phyloP scores from a whole-genome alignment of 2,888 invertebrate genomes.

The Mythimna lalbum region DNA sequence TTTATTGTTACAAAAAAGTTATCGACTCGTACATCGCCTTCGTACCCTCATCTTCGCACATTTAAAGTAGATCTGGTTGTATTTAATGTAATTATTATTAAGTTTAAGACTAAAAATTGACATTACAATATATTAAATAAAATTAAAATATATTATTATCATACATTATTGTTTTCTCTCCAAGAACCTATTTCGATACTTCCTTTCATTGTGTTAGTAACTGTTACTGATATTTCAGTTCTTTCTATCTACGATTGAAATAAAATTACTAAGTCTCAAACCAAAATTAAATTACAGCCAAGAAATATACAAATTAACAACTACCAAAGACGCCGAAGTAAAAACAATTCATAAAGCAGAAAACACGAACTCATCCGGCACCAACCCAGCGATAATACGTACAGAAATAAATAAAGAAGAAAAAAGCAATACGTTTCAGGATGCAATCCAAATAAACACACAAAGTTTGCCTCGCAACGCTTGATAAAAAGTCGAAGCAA shows the following conservation, averaged over 20 bases:
- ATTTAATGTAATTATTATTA: no score
- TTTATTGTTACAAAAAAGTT: no score
- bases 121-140: no score
- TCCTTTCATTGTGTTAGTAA: no score
- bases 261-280: background rate
- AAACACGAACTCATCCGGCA: constrained; percentile 46
- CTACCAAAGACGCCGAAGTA: constrained; percentile 7
- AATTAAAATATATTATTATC: background rate
- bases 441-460: constrained; percentile 60
- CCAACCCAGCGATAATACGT: constrained; percentile 45
- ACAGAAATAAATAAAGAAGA: constrained; percentile 22
- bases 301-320: constrained; percentile 19
- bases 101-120: no score
- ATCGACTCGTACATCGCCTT: no score
- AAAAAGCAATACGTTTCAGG: constrained; percentile 55
- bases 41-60: no score
- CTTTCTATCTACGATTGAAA: background rate
- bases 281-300: background rate
- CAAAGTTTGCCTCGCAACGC: constrained; percentile 53
- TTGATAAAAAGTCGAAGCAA: constrained; percentile 62
- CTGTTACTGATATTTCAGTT: background rate
- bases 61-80: no score
- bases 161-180: background rate
- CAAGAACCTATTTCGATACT: background rate
- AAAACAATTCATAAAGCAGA: constrained; percentile 31